These are phyloP conservation scores for Haliclystus octoradiatus DNA, from an alignment of 30 jellyfish, hydroid and myxozoan genomes.

Conservation along the genomic window DNA sequence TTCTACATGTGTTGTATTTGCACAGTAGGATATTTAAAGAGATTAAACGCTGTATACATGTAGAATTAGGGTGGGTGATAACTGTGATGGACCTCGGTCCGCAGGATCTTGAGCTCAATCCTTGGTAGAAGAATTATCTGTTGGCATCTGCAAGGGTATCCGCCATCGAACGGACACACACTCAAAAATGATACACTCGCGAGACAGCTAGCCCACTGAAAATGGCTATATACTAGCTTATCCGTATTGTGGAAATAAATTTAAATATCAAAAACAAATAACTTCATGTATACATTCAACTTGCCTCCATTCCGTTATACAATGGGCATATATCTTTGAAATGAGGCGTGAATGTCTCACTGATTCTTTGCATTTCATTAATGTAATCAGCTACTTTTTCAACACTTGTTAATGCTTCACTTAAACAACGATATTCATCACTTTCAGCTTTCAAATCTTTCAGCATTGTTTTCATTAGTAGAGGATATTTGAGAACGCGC, in stretches of 20 bases:
- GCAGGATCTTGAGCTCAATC: too few species aligned
- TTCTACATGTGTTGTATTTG: too few species aligned
- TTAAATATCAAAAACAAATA: too few species aligned
- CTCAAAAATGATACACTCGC: neutral
- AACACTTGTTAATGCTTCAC: constrained; percentile 79
- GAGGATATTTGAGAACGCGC: constrained; percentile 93
- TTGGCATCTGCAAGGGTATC: too few species aligned
- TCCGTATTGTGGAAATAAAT: too few species aligned
- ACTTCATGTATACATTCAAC: neutral
- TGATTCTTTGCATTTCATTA: constrained; percentile 94
- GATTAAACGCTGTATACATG: too few species aligned
- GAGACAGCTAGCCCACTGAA: neutral
- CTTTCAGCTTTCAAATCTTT: constrained; percentile 68
- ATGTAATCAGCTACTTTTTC: constrained; percentile 95
- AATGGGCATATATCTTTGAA: constrained; percentile 56
- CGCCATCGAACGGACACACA: too few species aligned
- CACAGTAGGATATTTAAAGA: too few species aligned
- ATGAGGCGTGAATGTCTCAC: constrained; percentile 88
- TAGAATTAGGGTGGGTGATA: too few species aligned
- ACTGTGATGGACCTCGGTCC: too few species aligned
- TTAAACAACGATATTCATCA: constrained; percentile 65
- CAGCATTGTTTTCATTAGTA: constrained; percentile 83
- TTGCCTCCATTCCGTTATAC: constrained; percentile 62
- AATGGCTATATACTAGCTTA: too few species aligned
- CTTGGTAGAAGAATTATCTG: too few species aligned